phyloP scores from a whole-genome alignment of 2,113 vertebrate species.

The Istiophorus platypterus region DNA sequence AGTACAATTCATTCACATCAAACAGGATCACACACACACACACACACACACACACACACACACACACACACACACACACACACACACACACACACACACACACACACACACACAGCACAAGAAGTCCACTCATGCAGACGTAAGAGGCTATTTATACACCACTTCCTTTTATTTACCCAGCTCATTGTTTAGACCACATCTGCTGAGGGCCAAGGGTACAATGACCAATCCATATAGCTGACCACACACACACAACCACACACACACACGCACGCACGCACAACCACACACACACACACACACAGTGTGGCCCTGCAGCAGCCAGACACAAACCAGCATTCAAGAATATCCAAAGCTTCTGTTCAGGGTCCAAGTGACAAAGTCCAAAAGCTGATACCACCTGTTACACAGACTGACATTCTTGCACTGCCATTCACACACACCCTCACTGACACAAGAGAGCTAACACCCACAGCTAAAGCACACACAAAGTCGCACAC shows the following conservation, averaged over 20 bases:
- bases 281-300: conserved; percentile 26
- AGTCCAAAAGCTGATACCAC: conserved; percentile 64
- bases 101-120: conserved; percentile 32
- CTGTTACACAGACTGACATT: conserved; percentile 71
- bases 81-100: conserved; percentile 23
- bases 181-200: conserved; percentile 89
- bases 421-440: conserved; percentile 10
- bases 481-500: conserved; percentile 13
- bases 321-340: conserved; percentile 54
- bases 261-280: conserved; percentile 26
- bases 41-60: conserved; percentile 26
- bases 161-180: conserved; percentile 90
- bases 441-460: neutral
- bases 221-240: conserved; percentile 74
- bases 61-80: conserved; percentile 19
- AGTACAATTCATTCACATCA: conserved; percentile 63
- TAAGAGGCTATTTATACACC: conserved; percentile 83
- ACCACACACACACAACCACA: conserved; percentile 70
- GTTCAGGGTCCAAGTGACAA: conserved; percentile 52
- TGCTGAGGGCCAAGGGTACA: conserved; percentile 85
- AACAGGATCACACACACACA: conserved; percentile 54
- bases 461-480: neutral
- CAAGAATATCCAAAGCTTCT: conserved; percentile 65
- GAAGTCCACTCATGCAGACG: conserved; percentile 69
- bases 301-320: conserved; percentile 7